Base-by-base conservation (phyloP, 2,888 invertebrate species). In the Andrena camellia region DNA sequence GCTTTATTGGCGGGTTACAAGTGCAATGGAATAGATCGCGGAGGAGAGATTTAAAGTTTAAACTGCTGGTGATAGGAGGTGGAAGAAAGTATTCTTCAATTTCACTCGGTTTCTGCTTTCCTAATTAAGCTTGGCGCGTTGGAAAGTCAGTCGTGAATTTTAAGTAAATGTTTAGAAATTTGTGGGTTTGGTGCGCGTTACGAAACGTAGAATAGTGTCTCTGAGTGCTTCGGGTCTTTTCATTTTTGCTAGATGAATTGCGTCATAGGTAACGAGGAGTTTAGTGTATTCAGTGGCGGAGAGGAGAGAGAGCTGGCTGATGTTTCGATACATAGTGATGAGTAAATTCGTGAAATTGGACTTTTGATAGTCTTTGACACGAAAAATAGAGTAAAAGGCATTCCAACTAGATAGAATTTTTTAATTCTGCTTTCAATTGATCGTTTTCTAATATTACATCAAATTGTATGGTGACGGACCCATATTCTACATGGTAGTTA, bases 111-210 rank as follows among this genome's bases (percentile, higher is more conserved):
- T 57, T 10, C 57, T 26, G 20, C 23, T 26, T 57, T 26, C 23
- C 57, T 57, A 26, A 57, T 57, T 57, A 8, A 26, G 4, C 23
- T 20, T 8, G 20, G n/a, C 52, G 52, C 57, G 57, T 60, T 60
- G 29, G 70, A 70, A 70, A 70, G 70, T 48, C 31, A 60, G 59
- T 17, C 48, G 59, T 20, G 48, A 60, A 60, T 31, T 59, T 50
- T 13, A 57, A 59, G 10, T 70, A 29, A 59, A 29, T 8, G 10
- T 59, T 26, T 26, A 20, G 31, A 23, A 60, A 48, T 48, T 17
- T 42, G 33, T 35, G 35, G 23, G 17, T 5, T n/a, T 54, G 23
- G 23, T 23, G 23, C 23, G 57, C 26, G 10, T 20, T 23, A 10
- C 57, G 57, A 57, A 57, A 23, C 23, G 10, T 23, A 26, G 10